These are phyloP conservation scores for Aldabrachelys gigantea DNA, from an alignment of 2,113 vertebrate genomes.

Conservation along the genomic window DNA sequence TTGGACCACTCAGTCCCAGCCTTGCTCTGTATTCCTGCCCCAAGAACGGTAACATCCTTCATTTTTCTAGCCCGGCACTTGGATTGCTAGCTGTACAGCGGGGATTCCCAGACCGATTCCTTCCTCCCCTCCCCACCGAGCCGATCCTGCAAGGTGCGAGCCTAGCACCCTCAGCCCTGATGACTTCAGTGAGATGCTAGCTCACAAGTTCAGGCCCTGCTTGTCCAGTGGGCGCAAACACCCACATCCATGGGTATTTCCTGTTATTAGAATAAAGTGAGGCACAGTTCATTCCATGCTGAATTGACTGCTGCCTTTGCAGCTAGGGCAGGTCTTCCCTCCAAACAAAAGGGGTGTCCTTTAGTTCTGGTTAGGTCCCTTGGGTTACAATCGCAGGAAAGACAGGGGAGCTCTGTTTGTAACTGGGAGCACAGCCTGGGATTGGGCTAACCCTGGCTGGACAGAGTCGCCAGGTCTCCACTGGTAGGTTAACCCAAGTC, in stretches of 20 bases:
- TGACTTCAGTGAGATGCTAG: background rate
- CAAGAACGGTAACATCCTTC: background rate
- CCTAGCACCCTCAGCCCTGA: background rate
- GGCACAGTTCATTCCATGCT: background rate
- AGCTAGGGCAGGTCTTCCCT: background rate
- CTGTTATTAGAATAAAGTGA: background rate
- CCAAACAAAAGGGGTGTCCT: no score
- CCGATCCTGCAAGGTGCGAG: background rate
- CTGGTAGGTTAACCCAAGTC: no score
- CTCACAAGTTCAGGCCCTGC: background rate
- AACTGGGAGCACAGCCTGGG: no score
- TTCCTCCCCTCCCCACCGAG: background rate
- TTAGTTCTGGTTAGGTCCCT: no score
- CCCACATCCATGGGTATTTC: background rate
- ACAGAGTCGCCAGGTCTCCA: no score
- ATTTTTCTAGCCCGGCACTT: no score
- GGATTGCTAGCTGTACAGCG: background rate
- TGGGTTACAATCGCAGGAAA: no score
- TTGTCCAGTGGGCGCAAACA: background rate
- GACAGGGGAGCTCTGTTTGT: no score
- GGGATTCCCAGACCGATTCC: background rate
- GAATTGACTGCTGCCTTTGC: background rate
- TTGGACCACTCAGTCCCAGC: background rate
- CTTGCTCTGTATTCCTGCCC: background rate
- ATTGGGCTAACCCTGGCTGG: no score